Evolutionary conservation across 2,113 vertebrate genomes (phyloP), one percentile per base, ranked within the genome.

Genomic region (Polyodon spathula): DNA sequence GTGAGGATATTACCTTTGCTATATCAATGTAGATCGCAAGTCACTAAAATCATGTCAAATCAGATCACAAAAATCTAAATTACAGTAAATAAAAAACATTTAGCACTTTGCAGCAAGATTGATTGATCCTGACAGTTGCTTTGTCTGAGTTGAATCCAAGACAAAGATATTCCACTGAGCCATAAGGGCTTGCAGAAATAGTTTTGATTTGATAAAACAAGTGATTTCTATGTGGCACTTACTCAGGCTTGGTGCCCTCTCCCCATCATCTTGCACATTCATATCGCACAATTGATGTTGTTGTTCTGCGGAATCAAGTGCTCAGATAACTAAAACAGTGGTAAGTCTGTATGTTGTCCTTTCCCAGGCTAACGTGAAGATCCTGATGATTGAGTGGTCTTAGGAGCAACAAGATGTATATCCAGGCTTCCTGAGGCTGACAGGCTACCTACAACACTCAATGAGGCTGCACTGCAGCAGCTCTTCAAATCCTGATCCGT

Each of bases 381-480:
- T 50, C 48, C 48, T 50, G 9, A 50, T n/a, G 1, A 4, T 50
- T 50, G 12, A 50, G 4, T 11, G 15, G 48, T 14, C 5, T n/a
- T n/a, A 6, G 12, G 48, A 10, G 15, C 48, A 6, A 11, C 3
- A n/a, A 6, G 12, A n/a, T n/a, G 11, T 50, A 11, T 56, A 67
- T 66, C 65, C 42, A 71, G 11, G 58, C 40, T 8, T 43, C 61
- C 6, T 6, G 15, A 43, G 37, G 37, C 40, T 17, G 51, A 15
- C 6, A 11, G 8, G 5, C 8, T 14, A 50, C 4, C 44, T 69
- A 71, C 65, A 66, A 77, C 76, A 77, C 67, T 69, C 72, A 68
- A 69, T 68, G 73, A 78, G 66, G 69, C 63, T 56, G 69, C 76
- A 79, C 72, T 73, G 76, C 81, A 79, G 84, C 79, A 80, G 77